Evolutionary conservation across 1,140 invertebrate genomes (phyloP).

Genomic region (Musca vetustissima): DNA sequence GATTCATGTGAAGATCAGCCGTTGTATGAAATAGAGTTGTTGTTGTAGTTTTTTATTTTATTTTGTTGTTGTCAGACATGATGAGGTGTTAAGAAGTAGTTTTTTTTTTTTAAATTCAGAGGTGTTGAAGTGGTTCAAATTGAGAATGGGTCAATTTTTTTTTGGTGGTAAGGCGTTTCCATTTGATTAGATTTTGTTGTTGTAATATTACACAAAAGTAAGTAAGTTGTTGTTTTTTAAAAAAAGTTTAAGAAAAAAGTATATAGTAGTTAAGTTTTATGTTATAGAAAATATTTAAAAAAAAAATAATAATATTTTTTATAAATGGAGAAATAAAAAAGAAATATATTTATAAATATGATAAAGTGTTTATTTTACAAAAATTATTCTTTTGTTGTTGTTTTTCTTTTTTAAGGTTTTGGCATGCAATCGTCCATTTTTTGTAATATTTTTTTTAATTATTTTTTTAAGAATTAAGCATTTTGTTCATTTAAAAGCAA

Average conservation of each 20-base stretch:
- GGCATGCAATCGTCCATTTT: background rate
- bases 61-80: no score
- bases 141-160: background rate
- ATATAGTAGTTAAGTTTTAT: background rate
- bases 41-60: no score
- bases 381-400: background rate
- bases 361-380: slow-evolving; percentile 4
- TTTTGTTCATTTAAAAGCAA: background rate
- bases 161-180: background rate
- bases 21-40: no score
- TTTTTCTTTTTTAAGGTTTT: background rate
- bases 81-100: no score
- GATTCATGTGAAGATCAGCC: no score
- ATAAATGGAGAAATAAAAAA: background rate
- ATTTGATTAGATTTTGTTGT: slow-evolving; percentile 2
- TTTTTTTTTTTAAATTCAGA: no score
- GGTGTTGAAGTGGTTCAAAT: background rate
- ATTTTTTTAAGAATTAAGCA: slow-evolving; percentile 1
- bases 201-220: background rate
- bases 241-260: background rate
- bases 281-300: background rate
- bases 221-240: no score
- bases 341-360: background rate
- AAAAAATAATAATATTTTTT: background rate
- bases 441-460: slow-evolving; percentile 2